Percentiles rank a stretch among this genome's conserved stretches.
Evolutionary conservation across 2,797 vertebrate genomes (phyloP).

Genomic region (Micrastur ruficollis): DNA sequence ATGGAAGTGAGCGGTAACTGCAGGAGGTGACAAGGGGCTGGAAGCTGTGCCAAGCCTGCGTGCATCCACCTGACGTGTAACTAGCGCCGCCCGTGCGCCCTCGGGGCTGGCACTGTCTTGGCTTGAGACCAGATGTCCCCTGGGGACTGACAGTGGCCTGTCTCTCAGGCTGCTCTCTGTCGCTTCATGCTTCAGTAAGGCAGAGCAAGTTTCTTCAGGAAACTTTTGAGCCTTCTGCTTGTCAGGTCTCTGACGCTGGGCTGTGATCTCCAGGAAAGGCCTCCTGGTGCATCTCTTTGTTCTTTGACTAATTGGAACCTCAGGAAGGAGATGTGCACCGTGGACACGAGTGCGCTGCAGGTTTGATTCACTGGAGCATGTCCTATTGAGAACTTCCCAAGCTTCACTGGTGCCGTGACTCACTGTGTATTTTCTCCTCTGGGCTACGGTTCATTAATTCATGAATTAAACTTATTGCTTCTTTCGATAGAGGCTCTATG

Average conservation of each 20-base stretch:
- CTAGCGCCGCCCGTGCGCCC: fast-evolving
- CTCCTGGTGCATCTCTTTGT: not conserved
- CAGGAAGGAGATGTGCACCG: not conserved
- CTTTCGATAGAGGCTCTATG: not conserved
- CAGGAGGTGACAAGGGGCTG: not conserved
- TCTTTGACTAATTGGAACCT: not conserved
- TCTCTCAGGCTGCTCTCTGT: not conserved
- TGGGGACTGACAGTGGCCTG: not conserved
- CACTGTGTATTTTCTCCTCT: not conserved
- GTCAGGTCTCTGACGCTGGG: not conserved
- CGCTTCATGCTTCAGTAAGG: not conserved
- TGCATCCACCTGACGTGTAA: not conserved
- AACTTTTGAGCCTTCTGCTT: not conserved
- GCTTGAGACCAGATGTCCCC: not conserved
- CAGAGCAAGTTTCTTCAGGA: not conserved
- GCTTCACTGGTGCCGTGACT: not conserved
- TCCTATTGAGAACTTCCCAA: not conserved
- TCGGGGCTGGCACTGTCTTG: not conserved
- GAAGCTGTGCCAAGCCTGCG: not conserved
- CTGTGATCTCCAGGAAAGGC: not conserved
- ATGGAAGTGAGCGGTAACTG: not conserved
- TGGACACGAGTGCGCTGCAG: not conserved
- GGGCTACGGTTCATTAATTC: not conserved
- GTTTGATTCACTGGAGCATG: not conserved
- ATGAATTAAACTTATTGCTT: not conserved